Evolutionary conservation across 1,140 invertebrate species (phyloP), one percentile per base, ranked within the genome.

Genomic region (Drosophila murphyi): DNA sequence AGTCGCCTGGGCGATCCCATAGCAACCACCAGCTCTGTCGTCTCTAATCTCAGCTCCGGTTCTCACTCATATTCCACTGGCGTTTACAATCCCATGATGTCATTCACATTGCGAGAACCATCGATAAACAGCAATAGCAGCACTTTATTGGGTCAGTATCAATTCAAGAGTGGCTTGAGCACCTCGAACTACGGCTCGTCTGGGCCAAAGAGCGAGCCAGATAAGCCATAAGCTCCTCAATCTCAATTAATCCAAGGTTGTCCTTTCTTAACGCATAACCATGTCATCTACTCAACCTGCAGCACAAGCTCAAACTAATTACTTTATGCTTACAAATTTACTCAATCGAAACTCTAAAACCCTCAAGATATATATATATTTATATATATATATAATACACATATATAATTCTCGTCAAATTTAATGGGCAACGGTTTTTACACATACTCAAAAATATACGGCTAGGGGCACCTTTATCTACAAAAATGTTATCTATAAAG

Each of bases 21-120:
- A 28, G 35, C 67, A 41, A 80, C 51, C 8, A 43, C 39, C 35
- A 37, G 4, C 5, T 37, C 67, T 43, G 62, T 55, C 45, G 48
- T 62, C 0, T 54, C 75, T n/a, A 79, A 37, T 31, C 54, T 50
- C 7, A 68, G 45, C 12, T 65, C 80, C 29, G 70, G 61, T 47
- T 41, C 63, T 2, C 69, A 75, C 12, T 78, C 82, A 35, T 80
- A 85, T 20, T 74, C 77, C 51, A 89, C 85, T 12, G 85, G 85
- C 3, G 85, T 89, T 5, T 89, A 89, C 52, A 89, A 89, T 78
- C 85, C 85, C 61, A 90, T 89, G 81, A 89, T 89, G 85, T 76
- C 85, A 10, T 89, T 89, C 41, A 89, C 85, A 10, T 63, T 89
- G 48, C 62, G 85, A 34, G 86, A 89, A 29, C 85, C 85, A 2